These are phyloP conservation scores for Elysia chlorotica DNA, from an alignment of 1,140 invertebrate species.

Conservation along the genomic window DNA sequence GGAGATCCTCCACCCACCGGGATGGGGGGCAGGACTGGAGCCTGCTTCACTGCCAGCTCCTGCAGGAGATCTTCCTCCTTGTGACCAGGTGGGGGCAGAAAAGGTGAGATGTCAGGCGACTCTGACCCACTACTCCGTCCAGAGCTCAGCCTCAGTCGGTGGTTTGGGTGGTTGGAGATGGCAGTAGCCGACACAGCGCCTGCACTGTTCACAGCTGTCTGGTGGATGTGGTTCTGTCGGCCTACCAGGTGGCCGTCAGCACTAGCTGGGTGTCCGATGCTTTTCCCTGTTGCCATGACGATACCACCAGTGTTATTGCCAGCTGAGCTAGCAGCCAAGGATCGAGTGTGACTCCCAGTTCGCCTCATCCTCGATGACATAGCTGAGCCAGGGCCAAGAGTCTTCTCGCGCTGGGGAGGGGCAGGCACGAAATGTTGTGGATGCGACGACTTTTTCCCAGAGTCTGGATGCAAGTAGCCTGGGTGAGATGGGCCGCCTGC, in stretches of 20 bases:
- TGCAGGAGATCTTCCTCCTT: constrained; percentile 14
- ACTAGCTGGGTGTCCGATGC: constrained; percentile 7
- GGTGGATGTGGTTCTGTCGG: too few species aligned
- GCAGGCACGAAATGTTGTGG: constrained; percentile 15
- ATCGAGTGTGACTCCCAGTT: constrained; percentile 3
- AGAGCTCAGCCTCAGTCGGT: constrained; percentile 1
- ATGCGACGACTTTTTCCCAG: constrained; percentile 22
- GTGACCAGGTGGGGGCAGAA: constrained; percentile 29
- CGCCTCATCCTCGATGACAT: constrained; percentile 19
- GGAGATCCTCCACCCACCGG: too few species aligned
- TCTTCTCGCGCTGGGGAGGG: constrained; percentile 24
- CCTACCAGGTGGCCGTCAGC: background rate
- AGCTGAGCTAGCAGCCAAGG: too few species aligned
- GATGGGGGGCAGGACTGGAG: constrained; percentile 41
- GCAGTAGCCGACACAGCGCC: too few species aligned
- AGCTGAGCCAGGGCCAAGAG: background rate
- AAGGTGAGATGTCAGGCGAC: constrained; percentile 39
- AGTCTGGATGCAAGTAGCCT: constrained; percentile 27
- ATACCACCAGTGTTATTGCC: background rate
- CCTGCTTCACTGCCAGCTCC: constrained; percentile 29
- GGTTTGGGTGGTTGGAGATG: too few species aligned
- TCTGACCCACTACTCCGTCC: constrained; percentile 35
- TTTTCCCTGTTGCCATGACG: background rate
- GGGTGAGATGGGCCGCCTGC: constrained; percentile 22
- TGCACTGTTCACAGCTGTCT: too few species aligned